Conservation (phyloP, 1,140 invertebrate species). For the Polypedilum pembai region DNA sequence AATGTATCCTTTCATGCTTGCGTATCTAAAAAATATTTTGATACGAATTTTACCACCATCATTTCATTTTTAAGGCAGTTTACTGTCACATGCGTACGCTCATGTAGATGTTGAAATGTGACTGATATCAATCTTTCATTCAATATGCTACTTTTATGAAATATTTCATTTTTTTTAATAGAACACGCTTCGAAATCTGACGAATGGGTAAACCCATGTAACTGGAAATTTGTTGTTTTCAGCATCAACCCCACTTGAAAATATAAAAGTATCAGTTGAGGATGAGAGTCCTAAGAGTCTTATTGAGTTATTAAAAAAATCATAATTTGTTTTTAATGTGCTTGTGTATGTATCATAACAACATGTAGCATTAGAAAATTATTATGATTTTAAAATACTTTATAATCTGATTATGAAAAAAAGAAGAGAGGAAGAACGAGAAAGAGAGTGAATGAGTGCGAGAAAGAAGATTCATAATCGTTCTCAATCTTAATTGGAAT, state of each 20-base stretch:
- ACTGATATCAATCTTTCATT: not conserved
- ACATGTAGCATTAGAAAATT: slow-evolving; percentile 13
- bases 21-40: not conserved
- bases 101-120: not conserved
- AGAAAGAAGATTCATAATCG: slow-evolving; percentile 23
- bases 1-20: not conserved
- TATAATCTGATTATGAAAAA: slow-evolving; percentile 27
- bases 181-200: too few relatives aligned
- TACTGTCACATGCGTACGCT: slow-evolving; percentile 13
- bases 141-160: slow-evolving; percentile 16
- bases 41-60: slow-evolving; percentile 11
- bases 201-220: too few relatives aligned
- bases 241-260: not conserved
- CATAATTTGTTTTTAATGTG: slow-evolving; percentile 27
- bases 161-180: too few relatives aligned
- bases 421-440: too few relatives aligned
- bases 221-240: too few relatives aligned
- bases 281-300: slow-evolving; percentile 15
- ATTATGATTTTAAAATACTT: slow-evolving; percentile 26
- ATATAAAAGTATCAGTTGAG: not conserved
- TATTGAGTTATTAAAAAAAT: slow-evolving; percentile 28
- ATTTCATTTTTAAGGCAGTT: slow-evolving; percentile 1
- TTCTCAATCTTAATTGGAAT: slow-evolving; percentile 25
- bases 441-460: not conserved
- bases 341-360: not conserved